Conservation (phyloP, 2,888 invertebrate genomes). For the Cerceris rybyensis region DNA sequence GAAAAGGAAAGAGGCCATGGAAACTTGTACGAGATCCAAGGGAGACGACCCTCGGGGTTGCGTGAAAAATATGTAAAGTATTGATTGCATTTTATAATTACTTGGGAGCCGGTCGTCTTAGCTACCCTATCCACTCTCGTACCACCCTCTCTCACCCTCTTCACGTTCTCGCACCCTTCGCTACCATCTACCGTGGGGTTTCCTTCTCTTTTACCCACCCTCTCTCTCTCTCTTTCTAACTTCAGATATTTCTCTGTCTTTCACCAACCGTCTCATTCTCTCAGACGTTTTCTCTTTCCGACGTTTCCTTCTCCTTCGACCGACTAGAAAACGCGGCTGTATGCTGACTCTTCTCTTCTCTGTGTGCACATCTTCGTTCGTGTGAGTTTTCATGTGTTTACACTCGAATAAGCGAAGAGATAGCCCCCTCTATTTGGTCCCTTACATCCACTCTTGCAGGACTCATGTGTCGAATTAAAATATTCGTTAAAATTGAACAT, state of each 20-base stretch:
- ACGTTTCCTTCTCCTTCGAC: conserved; percentile 45
- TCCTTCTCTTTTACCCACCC: conserved; percentile 38
- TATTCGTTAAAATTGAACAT: conserved; percentile 13
- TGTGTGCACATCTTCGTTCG: conserved; percentile 19
- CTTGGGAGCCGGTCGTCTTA: conserved; percentile 82
- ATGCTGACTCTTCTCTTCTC: conserved; percentile 9
- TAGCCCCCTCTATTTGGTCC: conserved; percentile 29
- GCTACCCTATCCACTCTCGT: conserved; percentile 77
- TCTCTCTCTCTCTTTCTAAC: conserved; percentile 10
- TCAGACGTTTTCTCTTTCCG: conserved; percentile 41
- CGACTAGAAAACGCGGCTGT: conserved; percentile 34
- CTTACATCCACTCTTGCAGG: conserved; percentile 13
- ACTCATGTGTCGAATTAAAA: conserved; percentile 37
- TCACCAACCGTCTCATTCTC: conserved; percentile 41
- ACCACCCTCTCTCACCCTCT: conserved; percentile 63
- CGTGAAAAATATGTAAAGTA: conserved; percentile 82
- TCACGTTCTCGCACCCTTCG: conserved; percentile 69
- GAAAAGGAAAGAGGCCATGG: conserved; percentile 47
- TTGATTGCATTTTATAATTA: conserved; percentile 82
- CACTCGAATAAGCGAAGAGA: conserved; percentile 52
- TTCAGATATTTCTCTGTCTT: conserved; percentile 9
- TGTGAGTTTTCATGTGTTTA: conserved; percentile 56
- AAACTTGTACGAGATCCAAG: conserved; percentile 53
- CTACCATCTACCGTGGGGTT: conserved; percentile 59
- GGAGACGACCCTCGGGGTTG: conserved; percentile 70